Base-by-base conservation (phyloP, 1,140 invertebrate species). In the Lepidurus arcticus region DNA sequence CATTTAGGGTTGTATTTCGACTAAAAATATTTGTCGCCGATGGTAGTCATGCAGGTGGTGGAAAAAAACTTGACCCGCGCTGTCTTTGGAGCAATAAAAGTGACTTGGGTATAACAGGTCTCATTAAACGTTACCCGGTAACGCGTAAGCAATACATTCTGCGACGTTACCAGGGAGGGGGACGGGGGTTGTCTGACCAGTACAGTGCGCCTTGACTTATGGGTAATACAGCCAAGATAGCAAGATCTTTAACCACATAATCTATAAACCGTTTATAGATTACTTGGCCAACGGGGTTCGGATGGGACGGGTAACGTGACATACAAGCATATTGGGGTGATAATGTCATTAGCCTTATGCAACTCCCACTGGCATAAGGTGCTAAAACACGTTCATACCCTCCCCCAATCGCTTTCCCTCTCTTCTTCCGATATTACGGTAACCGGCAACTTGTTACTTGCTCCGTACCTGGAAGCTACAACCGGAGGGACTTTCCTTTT, bases 81-180 rank as follows among this genome's bases (percentile, higher is more conserved):
- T 21, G 53, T 65, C 47, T 21, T 34, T 34, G 34, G 13, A 65
- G 53, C 13, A 65, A 65, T 65, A 65, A 65, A 65, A 65, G 4
- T 21, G 53, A 34, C 13, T 65, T 65, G 53, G 53, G 16, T 4
- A 65, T 65, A 16, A 65, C 53, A n/a, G 53, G 53, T 65, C 53
- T 65, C 53, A 65, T 65, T 65, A 65, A 65, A 65, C 53, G 53
- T 65, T 65, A n/a, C 53, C 53, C 53, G 53, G 53, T 65, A 65
- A 65, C 53, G 16, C 13, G 8, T 65, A 65, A 65, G 53, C 53
- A 9, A 65, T 65, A 65, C 21, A 65, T 65, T 65, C 53, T 9
- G 53, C 53, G 53, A 65, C 53, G 53, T 21, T 65, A 1, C 21
- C 21, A 21, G 53, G 53, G 53, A n/a, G 16, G 16, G 34, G 34